Base-by-base conservation (phyloP, 2,888 invertebrate genomes). In the Lymantria monacha region DNA sequence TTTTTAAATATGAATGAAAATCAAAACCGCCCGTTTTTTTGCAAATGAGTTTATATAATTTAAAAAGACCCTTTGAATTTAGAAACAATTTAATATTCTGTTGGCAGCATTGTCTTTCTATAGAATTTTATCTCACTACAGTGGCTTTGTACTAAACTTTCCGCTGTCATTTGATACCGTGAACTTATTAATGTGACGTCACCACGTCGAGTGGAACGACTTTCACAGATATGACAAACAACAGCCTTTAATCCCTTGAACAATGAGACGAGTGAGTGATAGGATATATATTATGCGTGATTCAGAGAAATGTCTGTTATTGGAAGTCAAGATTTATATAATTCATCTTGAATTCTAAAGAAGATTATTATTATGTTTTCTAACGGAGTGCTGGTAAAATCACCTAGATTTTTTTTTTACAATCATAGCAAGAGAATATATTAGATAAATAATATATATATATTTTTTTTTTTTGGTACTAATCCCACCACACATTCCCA, bases 181-280 rank as follows among this genome's bases (percentile, higher is more conserved):
- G 49, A 55, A 58, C 66, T 71, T 68, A 22, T 70, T 70, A 72
- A 79, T 72, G 65, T 66, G 59, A 55, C 61, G 66, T 69, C 72
- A 68, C 62, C 54, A 51, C 59, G 55, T 63, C 46, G 59, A 64
- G 63, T 67, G 62, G 60, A 59, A 56, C 63, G 46, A 51, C 53
- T 55, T 61, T 56, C 56, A 58, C 22, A 48, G 54, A 61, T 52
- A 54, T 52, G 51, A 48, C 51, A 52, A 46, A 51, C 51, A 51
- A 55, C 53, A 44, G 54, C 46, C 53, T 64, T 58, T 59, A 66
- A 68, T 58, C 50, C 57, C 48, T 53, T 44, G 52, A 66, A 70
- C 66, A 72, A 67, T 70, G 61, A 59, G 54, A 48, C 45, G 38
- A 59, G 45, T 58, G 59, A 66, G 56, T 63, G 61, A 50, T 55